Percentiles rank a stretch among this genome's conserved stretches.
phyloP scores from a whole-genome alignment of 2,113 vertebrate genomes.

The Acrocephalus arundinaceus region DNA sequence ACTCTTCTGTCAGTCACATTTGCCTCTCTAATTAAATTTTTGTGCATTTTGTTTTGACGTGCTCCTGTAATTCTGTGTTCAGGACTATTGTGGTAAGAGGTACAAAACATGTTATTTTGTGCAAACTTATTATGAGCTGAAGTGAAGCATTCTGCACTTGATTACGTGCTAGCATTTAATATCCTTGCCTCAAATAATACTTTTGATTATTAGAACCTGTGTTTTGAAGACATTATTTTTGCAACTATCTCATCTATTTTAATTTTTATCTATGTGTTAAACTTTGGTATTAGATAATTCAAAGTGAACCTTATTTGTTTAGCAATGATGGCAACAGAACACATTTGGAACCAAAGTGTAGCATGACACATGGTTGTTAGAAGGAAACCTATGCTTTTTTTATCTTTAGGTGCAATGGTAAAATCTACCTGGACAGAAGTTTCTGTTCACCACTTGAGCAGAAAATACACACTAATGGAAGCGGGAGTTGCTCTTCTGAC shows the following conservation, averaged over 20 bases:
- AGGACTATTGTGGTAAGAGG: neutral
- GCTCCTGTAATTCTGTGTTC: neutral
- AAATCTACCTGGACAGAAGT: neutral
- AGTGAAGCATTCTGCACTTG: neutral
- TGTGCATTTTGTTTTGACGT: neutral
- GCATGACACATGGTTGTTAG: neutral
- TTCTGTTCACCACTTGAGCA: neutral
- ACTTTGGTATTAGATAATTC: neutral
- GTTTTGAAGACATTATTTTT: neutral
- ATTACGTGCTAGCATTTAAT: neutral
- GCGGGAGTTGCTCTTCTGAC: neutral
- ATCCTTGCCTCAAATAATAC: neutral
- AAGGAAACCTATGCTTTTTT: neutral
- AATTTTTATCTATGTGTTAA: neutral
- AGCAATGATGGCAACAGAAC: neutral
- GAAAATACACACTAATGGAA: neutral
- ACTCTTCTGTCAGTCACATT: neutral
- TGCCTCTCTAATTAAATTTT: neutral
- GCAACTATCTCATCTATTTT: neutral
- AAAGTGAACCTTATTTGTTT: neutral
- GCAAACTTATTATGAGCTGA: neutral
- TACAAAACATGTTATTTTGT: neutral
- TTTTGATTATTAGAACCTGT: neutral
- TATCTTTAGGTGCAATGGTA: neutral
- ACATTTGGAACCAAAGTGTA: neutral